Base-by-base conservation (phyloP, 2,113 vertebrate species). In the Microcebus tavaratra region DNA sequence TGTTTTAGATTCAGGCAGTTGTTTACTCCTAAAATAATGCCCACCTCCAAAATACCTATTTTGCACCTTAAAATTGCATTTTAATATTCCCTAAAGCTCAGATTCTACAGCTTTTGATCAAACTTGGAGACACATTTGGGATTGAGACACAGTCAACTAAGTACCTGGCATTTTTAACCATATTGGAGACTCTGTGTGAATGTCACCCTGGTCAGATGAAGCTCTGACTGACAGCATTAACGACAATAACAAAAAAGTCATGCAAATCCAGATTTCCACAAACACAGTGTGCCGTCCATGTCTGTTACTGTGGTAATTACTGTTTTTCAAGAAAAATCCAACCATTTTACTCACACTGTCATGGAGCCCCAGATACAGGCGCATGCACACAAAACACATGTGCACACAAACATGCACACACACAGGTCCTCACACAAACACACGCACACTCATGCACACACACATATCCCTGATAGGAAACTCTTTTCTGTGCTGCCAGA, bases 201-300 rank as follows among this genome's bases (percentile, higher is more conserved):
- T 1, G 1, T 61, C 67, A 6, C 17, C 75, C 21, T 23, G 18
- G 12, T 25, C 25, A 12, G 53, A 18, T 6, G 5, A 18, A 29
- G 14, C 12, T 29, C 53, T 50, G 55, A 8, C 18, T 39, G 14
- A 13, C 2, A 18, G 18, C 67, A 25, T 29, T 11, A 4, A 14
- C 0, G 18, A 34, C 76, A 25, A 0, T 2, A 4, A 34, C 13
- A 55, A 10, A 25, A 20, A 10, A 2, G 36, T 55, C 6, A 1
- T 6, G 1, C 3, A 12, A 23, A 21, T 9, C 23, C n/a, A 0
- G 10, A 1, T 20, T 36, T 50, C 67, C 87, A 20, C 31, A 76
- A 21, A 3, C 9, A 9, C 3, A 1, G 2, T 5, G 63, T 6
- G 6, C 11, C 39, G 70, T 9, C 76, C 27, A 14, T 0, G 3